phyloP scores from a whole-genome alignment of 1,140 invertebrate genomes.

The Drosophila tani region DNA sequence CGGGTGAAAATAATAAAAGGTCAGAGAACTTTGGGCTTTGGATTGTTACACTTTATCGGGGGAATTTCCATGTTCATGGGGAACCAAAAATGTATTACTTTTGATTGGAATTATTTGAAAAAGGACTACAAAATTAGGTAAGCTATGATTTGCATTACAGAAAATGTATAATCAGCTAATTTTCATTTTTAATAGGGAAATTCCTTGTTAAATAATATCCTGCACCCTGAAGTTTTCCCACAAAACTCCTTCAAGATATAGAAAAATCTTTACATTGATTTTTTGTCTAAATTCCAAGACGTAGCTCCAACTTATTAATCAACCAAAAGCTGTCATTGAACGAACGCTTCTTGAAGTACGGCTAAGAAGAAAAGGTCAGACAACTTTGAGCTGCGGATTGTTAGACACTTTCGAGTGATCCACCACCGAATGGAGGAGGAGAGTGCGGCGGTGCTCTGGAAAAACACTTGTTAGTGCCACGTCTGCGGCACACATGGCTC shows the following conservation, averaged over 20 bases:
- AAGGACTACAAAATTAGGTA: background rate
- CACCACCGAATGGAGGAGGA: conserved; percentile 2
- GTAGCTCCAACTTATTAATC: background rate
- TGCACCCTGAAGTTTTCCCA: too few relatives aligned
- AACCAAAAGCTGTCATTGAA: conserved; percentile 23
- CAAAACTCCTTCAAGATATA: too few relatives aligned
- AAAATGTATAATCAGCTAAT: background rate
- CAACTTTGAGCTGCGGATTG: conserved; percentile 40
- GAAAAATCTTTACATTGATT: background rate
- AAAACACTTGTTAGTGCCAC: conserved; percentile 64
- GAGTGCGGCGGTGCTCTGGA: background rate
- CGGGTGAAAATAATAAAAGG: conserved; percentile 1
- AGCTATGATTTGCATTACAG: background rate
- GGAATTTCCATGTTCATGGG: too few relatives aligned
- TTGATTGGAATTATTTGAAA: too few relatives aligned
- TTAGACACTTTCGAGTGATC: conserved; percentile 48
- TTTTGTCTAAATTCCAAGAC: background rate
- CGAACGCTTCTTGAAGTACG: conserved; percentile 5
- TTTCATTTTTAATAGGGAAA: background rate
- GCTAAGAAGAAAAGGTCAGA: conserved; percentile 8
- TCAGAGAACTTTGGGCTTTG: conserved; percentile 7
- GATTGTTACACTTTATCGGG: conserved; percentile 3
- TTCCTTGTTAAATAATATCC: background rate
- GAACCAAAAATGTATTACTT: background rate
- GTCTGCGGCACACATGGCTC: conserved; percentile 63